These are phyloP conservation scores for Cladorhizidae sp. DNA, from an alignment of 37 sponge, comb jelly and placozoan species.

Conservation along the genomic window DNA sequence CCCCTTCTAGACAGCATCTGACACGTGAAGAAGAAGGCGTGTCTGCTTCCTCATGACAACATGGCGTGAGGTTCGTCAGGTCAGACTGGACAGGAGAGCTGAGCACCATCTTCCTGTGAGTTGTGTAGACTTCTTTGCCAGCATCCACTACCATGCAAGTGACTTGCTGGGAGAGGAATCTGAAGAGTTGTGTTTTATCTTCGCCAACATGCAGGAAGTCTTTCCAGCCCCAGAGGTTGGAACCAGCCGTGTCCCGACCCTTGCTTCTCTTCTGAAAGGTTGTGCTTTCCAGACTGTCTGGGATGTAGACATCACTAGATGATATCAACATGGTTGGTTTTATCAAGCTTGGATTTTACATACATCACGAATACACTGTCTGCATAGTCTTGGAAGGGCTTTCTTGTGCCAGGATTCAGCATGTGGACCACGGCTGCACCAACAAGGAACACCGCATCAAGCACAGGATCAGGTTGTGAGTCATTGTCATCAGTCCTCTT, in stretches of 20 bases:
- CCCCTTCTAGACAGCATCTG: too few relatives aligned
- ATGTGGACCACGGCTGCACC: slow-evolving; percentile 33
- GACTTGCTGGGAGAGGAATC: too few relatives aligned
- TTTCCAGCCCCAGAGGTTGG: slow-evolving; percentile 11
- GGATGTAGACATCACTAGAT: too few relatives aligned
- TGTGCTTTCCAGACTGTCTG: too few relatives aligned
- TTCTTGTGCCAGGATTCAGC: slow-evolving; percentile 20
- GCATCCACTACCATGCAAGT: not conserved
- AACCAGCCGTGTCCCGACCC: slow-evolving; percentile 12
- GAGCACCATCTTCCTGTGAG: not conserved
- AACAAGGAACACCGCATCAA: slow-evolving; percentile 19
- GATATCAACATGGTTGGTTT: not conserved
- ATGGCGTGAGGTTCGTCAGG: slow-evolving; percentile 21
- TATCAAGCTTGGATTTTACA: not conserved
- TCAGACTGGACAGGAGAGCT: slow-evolving; percentile 10
- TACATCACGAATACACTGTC: not conserved
- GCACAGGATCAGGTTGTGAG: not conserved
- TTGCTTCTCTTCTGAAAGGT: slow-evolving; percentile 25
- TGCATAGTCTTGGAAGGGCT: slow-evolving; percentile 21
- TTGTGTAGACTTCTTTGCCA: slow-evolving; percentile 6
- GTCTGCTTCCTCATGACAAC: slow-evolving; percentile 45
- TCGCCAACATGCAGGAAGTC: slow-evolving; percentile 29
- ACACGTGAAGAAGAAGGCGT: slow-evolving; percentile 41
- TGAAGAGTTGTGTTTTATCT: slow-evolving; percentile 28
- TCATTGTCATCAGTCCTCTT: not conserved